These are phyloP conservation scores for Chaitophorus viminalis DNA, from an alignment of 2,888 invertebrate species.

Conservation along the genomic window DNA sequence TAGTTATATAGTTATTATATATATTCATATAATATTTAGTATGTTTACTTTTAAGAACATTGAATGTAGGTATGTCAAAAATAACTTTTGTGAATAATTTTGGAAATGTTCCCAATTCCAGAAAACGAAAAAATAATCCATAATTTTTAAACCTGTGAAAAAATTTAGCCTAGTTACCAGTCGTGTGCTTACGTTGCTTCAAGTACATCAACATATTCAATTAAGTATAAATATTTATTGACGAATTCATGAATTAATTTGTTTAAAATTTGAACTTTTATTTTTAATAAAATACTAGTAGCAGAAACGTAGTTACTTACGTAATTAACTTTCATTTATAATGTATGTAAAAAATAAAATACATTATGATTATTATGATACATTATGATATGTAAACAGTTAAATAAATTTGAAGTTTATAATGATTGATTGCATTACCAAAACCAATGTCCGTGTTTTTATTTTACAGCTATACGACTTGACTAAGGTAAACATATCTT, in stretches of 20 bases:
- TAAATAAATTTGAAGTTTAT: no score
- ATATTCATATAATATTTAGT: background rate
- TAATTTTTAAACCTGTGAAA: background rate
- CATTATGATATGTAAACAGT: no score
- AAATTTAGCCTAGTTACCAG: background rate
- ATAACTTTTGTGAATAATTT: conserved; percentile 21
- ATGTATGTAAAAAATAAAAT: no score
- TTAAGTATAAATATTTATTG: background rate
- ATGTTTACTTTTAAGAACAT: conserved; percentile 31
- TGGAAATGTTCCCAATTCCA: conserved; percentile 54
- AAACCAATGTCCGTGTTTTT: background rate
- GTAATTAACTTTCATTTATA: no score
- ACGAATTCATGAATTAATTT: background rate
- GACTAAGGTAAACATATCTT: background rate
- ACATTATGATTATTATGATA: no score
- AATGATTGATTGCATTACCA: background rate
- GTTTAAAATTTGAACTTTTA: background rate
- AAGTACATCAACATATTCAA: background rate
- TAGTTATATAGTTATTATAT: background rate
- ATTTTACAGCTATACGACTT: background rate
- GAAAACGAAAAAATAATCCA: conserved; percentile 8
- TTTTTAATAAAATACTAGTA: background rate
- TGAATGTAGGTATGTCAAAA: conserved; percentile 35
- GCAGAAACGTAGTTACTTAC: background rate
- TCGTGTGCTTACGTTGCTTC: background rate